Evolutionary conservation across 2,888 invertebrate species (phyloP).

Genomic region (Eupithecia exiguata): DNA sequence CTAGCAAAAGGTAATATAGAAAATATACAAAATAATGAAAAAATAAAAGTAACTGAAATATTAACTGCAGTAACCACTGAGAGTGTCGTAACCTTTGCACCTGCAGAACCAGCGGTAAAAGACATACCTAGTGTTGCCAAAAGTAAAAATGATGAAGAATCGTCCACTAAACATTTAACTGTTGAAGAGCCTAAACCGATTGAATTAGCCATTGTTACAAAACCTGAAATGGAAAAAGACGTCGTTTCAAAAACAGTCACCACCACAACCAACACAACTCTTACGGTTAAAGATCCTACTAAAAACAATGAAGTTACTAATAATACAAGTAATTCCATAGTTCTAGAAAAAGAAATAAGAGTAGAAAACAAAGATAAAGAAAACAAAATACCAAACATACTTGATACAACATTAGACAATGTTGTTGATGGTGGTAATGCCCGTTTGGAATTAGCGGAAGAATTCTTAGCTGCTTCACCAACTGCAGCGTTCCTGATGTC

Average conservation of each 20-base stretch:
- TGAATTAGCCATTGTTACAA: constrained; percentile 13
- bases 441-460: constrained; percentile 83
- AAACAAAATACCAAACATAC: constrained; percentile 68
- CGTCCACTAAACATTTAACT: constrained; percentile 19
- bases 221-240: constrained; percentile 18
- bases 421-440: constrained; percentile 81
- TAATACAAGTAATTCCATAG: constrained; percentile 50
- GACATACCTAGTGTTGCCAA: constrained; percentile 14
- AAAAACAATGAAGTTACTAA: constrained; percentile 40
- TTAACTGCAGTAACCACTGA: not conserved
- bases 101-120: constrained; percentile 20
- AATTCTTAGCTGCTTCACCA: constrained; percentile 85
- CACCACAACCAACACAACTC: constrained; percentile 28
- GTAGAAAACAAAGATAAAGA: constrained; percentile 66
- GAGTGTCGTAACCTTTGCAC: not conserved
- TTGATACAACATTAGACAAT: constrained; percentile 72
- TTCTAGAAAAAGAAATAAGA: constrained; percentile 47
- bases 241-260: constrained; percentile 22
- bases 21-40: constrained; percentile 15
- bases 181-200: constrained; percentile 19
- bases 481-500: constrained; percentile 91
- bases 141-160: constrained; percentile 16
- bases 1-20: constrained; percentile 5
- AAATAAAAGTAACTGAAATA: constrained; percentile 16
- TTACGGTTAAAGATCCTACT: constrained; percentile 38